These are phyloP conservation scores for Cavia porcellus DNA, from an alignment of 2,113 vertebrate species.

Conservation along the genomic window DNA sequence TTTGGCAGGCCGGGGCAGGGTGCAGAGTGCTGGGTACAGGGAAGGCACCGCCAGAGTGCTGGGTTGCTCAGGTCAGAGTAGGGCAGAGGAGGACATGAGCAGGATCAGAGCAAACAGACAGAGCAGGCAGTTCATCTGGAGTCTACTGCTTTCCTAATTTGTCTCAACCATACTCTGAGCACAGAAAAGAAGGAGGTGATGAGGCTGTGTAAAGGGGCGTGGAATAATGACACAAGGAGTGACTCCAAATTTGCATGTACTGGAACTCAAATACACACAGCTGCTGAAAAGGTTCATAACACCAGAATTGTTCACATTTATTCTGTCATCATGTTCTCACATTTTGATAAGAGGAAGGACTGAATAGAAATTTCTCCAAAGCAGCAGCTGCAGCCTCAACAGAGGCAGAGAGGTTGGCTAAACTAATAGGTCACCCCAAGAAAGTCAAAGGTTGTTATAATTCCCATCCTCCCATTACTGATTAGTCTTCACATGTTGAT, in stretches of 20 bases:
- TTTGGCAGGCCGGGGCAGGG: not conserved
- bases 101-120: constrained; percentile 86
- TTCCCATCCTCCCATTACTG: not conserved
- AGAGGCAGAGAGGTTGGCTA: constrained; percentile 90
- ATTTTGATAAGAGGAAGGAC: constrained; percentile 98
- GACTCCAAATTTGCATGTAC: constrained; percentile 75
- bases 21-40: not conserved
- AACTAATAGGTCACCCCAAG: not conserved
- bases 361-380: constrained; percentile 98
- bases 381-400: constrained; percentile 97
- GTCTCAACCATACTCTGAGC: constrained; percentile 96
- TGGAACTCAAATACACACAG: constrained; percentile 72
- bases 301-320: constrained; percentile 94
- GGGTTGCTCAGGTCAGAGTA: constrained; percentile 22
- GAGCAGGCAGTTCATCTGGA: constrained; percentile 94
- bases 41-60: not conserved
- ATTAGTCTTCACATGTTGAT: constrained; percentile 81
- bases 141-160: constrained; percentile 96
- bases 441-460: not conserved
- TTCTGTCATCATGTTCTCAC: constrained; percentile 97
- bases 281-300: constrained; percentile 86
- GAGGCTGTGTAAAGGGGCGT: constrained; percentile 95
- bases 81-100: constrained; percentile 41
- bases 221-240: constrained; percentile 46
- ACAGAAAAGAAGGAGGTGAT: constrained; percentile 99